Conservation (phyloP, 2,113 vertebrate genomes). For the Cavia porcellus region DNA sequence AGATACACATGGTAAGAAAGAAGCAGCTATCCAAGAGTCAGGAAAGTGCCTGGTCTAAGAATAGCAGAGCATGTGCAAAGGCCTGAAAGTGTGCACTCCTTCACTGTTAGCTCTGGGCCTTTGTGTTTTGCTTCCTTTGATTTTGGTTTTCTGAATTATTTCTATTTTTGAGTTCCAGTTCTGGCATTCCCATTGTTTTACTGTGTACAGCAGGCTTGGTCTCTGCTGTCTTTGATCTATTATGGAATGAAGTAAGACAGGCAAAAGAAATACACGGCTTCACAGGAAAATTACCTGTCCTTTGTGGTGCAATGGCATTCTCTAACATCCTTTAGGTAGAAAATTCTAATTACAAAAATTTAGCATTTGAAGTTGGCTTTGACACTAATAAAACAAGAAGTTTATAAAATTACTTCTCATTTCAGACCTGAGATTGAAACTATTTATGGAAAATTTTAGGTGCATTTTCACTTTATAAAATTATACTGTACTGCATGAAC, state of each 20-base stretch:
- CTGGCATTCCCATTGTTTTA: background rate
- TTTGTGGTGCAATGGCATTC: background rate
- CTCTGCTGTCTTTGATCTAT: conserved; percentile 30
- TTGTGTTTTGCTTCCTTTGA: background rate
- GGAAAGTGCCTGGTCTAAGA: background rate
- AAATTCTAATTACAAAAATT: background rate
- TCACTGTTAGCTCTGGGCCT: background rate
- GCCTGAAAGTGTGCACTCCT: rapidly evolving
- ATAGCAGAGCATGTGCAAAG: background rate
- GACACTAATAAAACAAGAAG: background rate
- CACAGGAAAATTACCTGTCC: background rate
- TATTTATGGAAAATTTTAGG: background rate
- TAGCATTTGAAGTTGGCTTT: background rate
- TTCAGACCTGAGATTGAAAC: background rate
- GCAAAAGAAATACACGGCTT: background rate
- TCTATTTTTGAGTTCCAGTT: background rate
- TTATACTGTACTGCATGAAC: background rate
- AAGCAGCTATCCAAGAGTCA: background rate
- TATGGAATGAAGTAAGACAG: background rate
- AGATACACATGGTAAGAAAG: background rate
- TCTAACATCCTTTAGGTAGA: background rate
- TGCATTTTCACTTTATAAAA: conserved; percentile 5
- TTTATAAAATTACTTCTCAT: background rate
- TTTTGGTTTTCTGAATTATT: conserved; percentile 2
- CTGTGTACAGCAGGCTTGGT: background rate